A percentile compares a stretch with the other conserved stretches of the same genome.
Evolutionary conservation across 2,888 invertebrate species (phyloP).

Genomic region (Dryomyza anilis): DNA sequence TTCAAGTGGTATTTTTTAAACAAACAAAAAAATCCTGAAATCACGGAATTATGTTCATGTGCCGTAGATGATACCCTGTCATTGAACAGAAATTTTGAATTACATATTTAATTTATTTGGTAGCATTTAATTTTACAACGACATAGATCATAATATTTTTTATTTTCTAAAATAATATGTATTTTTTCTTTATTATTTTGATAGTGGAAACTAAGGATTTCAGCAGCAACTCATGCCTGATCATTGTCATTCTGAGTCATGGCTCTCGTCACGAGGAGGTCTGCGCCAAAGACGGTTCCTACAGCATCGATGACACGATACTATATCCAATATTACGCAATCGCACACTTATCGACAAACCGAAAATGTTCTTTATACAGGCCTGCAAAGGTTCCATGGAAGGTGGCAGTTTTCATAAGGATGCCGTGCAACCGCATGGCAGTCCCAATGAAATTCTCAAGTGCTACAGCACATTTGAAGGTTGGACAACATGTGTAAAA

Average conservation of each 20-base stretch:
- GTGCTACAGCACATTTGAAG: conserved; percentile 60
- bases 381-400: conserved; percentile 57
- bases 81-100: background rate
- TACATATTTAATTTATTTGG: background rate
- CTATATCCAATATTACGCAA: conserved; percentile 56
- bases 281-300: conserved; percentile 53
- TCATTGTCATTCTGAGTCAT: conserved; percentile 56
- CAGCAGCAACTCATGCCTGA: conserved; percentile 49
- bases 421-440: conserved; percentile 47
- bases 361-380: conserved; percentile 58
- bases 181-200: too few species aligned
- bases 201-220: conserved; percentile 55
- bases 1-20: too few species aligned
- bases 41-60: too few species aligned
- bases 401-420: conserved; percentile 45
- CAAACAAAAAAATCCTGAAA: too few species aligned
- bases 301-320: conserved; percentile 53
- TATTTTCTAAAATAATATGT: too few species aligned
- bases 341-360: conserved; percentile 50
- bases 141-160: too few species aligned
- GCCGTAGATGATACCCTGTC: background rate
- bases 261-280: conserved; percentile 52
- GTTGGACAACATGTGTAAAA: conserved; percentile 30
- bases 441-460: conserved; percentile 55
- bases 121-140: too few species aligned